Percentiles rank a stretch among this genome's conserved stretches.
Evolutionary conservation across 2,888 invertebrate genomes (phyloP).

Genomic region (Polymixis lichenea): DNA sequence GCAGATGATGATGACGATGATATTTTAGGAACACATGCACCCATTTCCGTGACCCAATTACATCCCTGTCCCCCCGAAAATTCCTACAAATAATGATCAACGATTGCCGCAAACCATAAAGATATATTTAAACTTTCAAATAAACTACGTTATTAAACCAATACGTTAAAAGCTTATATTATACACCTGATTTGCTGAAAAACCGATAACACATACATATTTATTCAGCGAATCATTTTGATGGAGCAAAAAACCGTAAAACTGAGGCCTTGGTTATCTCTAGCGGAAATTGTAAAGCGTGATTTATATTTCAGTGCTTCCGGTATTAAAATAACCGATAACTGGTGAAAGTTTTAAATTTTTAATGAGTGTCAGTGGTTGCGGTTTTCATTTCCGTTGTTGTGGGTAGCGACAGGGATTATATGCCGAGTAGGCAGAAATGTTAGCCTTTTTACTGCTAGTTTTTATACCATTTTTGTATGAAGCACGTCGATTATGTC

Average conservation of each 20-base stretch:
- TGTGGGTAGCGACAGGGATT: conserved; percentile 9
- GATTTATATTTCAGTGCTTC: conserved; percentile 57
- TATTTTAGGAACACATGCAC: background rate
- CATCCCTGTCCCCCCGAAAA: conserved; percentile 24
- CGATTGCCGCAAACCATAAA: conserved; percentile 42
- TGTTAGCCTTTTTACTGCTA: background rate
- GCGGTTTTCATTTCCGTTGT: conserved; percentile 31
- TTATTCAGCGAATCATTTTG: conserved; percentile 24
- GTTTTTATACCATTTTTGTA: background rate
- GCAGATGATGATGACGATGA: no score
- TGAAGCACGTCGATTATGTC: background rate
- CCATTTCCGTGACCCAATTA: conserved; percentile 1
- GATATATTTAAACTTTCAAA: conserved; percentile 35
- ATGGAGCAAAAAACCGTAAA: conserved; percentile 35
- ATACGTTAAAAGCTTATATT: conserved; percentile 31
- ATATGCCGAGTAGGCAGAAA: background rate
- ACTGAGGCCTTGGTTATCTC: conserved; percentile 36
- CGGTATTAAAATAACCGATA: conserved; percentile 52
- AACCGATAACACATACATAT: conserved; percentile 32
- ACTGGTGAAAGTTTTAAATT: conserved; percentile 47
- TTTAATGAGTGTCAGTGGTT: conserved; percentile 26
- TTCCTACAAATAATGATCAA: conserved; percentile 46
- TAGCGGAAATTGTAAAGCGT: conserved; percentile 51
- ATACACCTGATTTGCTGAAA: conserved; percentile 8
- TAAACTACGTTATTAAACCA: conserved; percentile 25